Conservation (phyloP, 2,113 vertebrate genomes). For the Brachyhypopomus occidentalis region DNA sequence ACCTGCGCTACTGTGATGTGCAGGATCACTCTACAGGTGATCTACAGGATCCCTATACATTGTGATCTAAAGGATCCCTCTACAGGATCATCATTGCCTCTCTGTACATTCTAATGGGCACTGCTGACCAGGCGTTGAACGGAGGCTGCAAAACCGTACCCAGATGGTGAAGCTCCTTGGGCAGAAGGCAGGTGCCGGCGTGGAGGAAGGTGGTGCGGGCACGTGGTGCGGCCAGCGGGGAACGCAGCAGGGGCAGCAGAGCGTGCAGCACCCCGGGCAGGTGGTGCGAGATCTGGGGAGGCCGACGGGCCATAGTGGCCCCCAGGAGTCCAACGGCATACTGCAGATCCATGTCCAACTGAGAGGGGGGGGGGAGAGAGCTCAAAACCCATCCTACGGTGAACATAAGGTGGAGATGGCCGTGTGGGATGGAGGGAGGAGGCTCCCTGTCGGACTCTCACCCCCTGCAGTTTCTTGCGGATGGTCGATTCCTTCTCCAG, state of each 20-base stretch:
- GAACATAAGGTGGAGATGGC: background rate
- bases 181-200: constrained; percentile 86
- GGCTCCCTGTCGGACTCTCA: constrained; percentile 50
- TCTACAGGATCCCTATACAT: too few species aligned
- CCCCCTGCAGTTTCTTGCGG: constrained; percentile 84
- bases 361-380: constrained; percentile 31
- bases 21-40: too few species aligned
- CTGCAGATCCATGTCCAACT: constrained; percentile 88
- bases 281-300: constrained; percentile 83
- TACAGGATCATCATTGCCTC: too few species aligned
- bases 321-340: constrained; percentile 81
- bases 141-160: constrained; percentile 72
- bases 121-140: background rate
- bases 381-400: background rate
- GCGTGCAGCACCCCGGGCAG: constrained; percentile 82
- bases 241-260: constrained; percentile 86
- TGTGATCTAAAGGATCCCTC: too few species aligned
- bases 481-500: constrained; percentile 86
- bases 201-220: constrained; percentile 83
- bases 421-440: background rate
- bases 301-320: constrained; percentile 76
- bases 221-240: constrained; percentile 88
- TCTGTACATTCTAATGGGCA: background rate
- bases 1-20: too few species aligned
- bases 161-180: constrained; percentile 80